Conservation (phyloP, 2,888 invertebrate genomes). For the Leucophenga montana region DNA sequence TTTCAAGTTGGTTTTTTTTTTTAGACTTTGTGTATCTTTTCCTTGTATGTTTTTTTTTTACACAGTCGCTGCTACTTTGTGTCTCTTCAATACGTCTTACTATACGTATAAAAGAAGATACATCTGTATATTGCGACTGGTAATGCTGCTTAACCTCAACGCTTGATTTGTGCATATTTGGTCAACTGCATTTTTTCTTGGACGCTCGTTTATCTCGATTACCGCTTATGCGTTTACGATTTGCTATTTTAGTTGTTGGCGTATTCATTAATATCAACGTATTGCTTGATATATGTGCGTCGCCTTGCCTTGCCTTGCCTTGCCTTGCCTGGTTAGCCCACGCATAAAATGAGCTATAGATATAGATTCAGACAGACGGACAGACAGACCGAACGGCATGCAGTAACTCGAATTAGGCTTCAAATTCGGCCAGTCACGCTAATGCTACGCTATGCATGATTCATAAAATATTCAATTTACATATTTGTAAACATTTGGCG, state of each 20-base stretch:
- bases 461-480: constrained; percentile 53
- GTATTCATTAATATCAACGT: constrained; percentile 63
- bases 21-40: background rate
- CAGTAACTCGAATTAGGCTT: background rate
- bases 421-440: constrained; percentile 44
- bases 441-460: constrained; percentile 42
- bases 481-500: background rate
- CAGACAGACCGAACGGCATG: constrained; percentile 27
- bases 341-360: constrained; percentile 42
- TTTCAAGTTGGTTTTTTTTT: constrained; percentile 55
- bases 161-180: constrained; percentile 65
- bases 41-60: constrained; percentile 23
- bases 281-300: constrained; percentile 38
- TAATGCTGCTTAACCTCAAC: constrained; percentile 25
- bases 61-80: constrained; percentile 2
- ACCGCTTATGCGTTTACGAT: too few relatives aligned
- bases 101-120: background rate
- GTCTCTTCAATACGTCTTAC: background rate
- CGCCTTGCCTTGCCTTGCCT: constrained; percentile 43
- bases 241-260: constrained; percentile 54
- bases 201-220: background rate
- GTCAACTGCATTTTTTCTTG: constrained; percentile 55
- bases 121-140: constrained; percentile 19
- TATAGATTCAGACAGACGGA: constrained; percentile 44
- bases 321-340: constrained; percentile 47